Conservation (phyloP, 2,797 vertebrate species). For the Myotis daubentonii region DNA sequence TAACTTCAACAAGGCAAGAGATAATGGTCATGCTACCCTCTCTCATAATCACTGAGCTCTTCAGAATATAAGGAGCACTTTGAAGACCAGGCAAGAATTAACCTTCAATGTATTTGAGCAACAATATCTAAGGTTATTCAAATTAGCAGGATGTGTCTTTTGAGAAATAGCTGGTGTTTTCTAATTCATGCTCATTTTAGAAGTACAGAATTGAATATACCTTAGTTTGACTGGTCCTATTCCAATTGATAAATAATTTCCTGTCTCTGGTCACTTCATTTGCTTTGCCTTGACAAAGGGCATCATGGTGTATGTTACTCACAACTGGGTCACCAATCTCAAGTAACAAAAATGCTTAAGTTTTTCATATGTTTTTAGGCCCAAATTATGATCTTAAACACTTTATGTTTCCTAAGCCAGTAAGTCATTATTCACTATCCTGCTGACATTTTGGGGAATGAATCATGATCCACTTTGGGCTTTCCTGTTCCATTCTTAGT, state of each 20-base stretch:
- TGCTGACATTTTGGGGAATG: neutral
- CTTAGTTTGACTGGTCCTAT: neutral
- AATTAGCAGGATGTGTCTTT: neutral
- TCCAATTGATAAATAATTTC: neutral
- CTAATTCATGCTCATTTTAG: neutral
- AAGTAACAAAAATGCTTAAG: neutral
- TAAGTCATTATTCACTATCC: neutral
- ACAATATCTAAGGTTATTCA: neutral
- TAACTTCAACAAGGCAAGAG: neutral
- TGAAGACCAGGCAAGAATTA: neutral
- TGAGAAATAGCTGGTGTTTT: neutral
- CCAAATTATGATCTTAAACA: neutral
- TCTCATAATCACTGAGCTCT: neutral
- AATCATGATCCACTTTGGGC: neutral
- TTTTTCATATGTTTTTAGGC: neutral
- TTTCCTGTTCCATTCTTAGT: conserved; percentile 37
- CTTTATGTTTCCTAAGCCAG: neutral
- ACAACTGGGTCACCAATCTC: neutral
- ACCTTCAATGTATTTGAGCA: neutral
- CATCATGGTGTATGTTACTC: neutral
- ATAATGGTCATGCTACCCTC: neutral
- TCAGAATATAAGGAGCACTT: neutral
- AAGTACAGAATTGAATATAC: neutral
- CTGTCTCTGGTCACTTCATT: neutral
- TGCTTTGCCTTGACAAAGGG: conserved; percentile 8